Conservation (phyloP, 2,113 vertebrate species). For the Rhodinocichla rosea region DNA sequence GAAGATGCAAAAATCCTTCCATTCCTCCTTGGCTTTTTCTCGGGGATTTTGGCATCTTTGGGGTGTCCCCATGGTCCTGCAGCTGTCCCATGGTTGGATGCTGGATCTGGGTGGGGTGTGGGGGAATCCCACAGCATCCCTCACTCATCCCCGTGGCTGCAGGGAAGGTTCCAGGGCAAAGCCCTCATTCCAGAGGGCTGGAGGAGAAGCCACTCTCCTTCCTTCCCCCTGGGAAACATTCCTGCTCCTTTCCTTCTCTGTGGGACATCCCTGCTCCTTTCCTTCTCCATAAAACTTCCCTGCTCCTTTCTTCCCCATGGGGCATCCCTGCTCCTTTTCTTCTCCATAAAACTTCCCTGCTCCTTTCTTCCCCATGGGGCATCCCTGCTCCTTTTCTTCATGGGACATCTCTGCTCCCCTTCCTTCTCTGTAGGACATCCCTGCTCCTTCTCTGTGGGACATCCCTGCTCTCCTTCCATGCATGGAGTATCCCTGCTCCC, state of each 20-base stretch:
- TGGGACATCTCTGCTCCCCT: not conserved
- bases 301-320: not conserved
- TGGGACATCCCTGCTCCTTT: not conserved
- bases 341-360: not conserved
- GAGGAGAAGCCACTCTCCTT: not conserved
- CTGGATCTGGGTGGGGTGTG: not conserved
- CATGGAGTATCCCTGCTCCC: not conserved
- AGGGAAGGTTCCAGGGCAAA: not conserved
- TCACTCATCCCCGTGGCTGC: fast-evolving
- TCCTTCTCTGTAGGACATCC: fast-evolving
- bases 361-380: not conserved
- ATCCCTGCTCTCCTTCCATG: not conserved
- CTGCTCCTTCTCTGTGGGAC: fast-evolving
- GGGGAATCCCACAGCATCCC: not conserved
- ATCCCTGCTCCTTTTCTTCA: not conserved
- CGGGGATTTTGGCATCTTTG: not conserved
- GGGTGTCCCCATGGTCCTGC: fast-evolving
- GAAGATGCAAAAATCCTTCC: not conserved
- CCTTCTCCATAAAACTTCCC: not conserved
- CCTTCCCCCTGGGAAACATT: not conserved
- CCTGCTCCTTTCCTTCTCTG: not conserved
- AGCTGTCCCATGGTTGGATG: fast-evolving
- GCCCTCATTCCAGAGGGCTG: not conserved
- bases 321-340: not conserved
- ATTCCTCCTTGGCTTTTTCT: fast-evolving